phyloP scores from a whole-genome alignment of 2,888 invertebrate species.

The Aethes cnicana region DNA sequence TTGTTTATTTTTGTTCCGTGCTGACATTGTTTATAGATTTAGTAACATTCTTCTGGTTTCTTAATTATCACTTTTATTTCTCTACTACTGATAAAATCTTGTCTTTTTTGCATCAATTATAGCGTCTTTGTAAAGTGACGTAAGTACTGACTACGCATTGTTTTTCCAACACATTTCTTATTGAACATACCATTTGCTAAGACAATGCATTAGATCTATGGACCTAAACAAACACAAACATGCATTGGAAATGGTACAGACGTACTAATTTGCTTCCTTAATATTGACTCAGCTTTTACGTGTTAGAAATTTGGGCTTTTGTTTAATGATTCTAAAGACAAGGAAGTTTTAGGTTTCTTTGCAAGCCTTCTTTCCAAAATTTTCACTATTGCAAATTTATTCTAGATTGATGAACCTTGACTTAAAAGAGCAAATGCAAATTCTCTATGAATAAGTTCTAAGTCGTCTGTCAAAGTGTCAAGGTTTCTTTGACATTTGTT shows the following conservation, averaged over 20 bases:
- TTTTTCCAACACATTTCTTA: slow-evolving; percentile 10
- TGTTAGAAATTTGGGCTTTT: slow-evolving; percentile 19
- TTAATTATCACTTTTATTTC: no score
- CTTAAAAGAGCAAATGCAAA: no score
- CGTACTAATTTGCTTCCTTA: slow-evolving; percentile 58
- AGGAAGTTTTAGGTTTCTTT: neutral
- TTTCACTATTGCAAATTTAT: no score
- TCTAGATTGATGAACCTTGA: no score
- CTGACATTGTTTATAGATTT: neutral
- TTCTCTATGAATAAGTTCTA: no score
- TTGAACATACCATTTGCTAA: slow-evolving; percentile 34
- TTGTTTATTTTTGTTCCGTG: slow-evolving; percentile 6
- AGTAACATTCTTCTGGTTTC: neutral
- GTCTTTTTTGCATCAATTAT: no score
- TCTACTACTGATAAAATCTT: no score
- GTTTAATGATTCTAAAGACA: slow-evolving; percentile 17
- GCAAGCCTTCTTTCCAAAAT: no score
- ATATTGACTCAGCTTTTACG: slow-evolving; percentile 60
- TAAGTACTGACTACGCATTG: no score
- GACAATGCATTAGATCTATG: slow-evolving; percentile 37
- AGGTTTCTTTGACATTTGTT: no score
- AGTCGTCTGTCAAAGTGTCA: no score
- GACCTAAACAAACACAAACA: slow-evolving; percentile 35
- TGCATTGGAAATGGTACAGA: slow-evolving; percentile 34
- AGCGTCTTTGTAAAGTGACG: neutral